Base-by-base conservation (phyloP, 2,797 vertebrate species). In the Meriones psammophilus region DNA sequence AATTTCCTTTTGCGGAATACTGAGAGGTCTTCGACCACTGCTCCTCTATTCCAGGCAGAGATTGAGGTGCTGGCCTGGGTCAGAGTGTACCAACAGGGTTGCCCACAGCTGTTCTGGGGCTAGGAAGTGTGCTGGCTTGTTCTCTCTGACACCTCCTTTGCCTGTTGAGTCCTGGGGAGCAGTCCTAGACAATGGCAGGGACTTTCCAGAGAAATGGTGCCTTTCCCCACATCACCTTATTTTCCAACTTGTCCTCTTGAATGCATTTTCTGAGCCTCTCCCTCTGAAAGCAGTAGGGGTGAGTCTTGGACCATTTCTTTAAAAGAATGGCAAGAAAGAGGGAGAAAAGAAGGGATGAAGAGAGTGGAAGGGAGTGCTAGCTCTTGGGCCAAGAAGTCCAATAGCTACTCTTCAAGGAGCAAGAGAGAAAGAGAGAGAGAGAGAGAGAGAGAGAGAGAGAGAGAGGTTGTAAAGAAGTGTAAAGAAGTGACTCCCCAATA, bases 401-500 rank as follows among this genome's bases (percentile, higher is more conserved):
- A 81, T 56, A 90, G 76, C 14, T 58, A 92, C 71, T 85, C 74
- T 97, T 30, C 73, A 89, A 89, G 66, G 66, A 71, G 64, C 93
- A 87, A 54, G 92, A 36, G 80, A 76, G 69, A 36, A 14, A 50
- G 9, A 50, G 50, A 50, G 50, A 50, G 50, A 50, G 46, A 50
- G 77, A 62, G 60, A 42, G 78, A 79, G 69, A 39, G 17, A 15
- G 14, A 15, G 56, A 15, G n/a, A n/a, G n/a, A n/a, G n/a, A n/a
- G n/a, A n/a, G n/a, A n/a, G n/a, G 56, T 17, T 17, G 15, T 17
- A 58, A 17, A 28, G 74, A n/a, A 96, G n/a, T n/a, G n/a, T n/a
- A n/a, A n/a, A n/a, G n/a, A n/a, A 89, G 42, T 77, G 84, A 85
- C 74, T 95, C 89, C 81, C 97, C 97, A 98, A 66, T 83, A 12